Conservation (phyloP, 1,140 invertebrate genomes). For the Eupristina koningsbergeri region DNA sequence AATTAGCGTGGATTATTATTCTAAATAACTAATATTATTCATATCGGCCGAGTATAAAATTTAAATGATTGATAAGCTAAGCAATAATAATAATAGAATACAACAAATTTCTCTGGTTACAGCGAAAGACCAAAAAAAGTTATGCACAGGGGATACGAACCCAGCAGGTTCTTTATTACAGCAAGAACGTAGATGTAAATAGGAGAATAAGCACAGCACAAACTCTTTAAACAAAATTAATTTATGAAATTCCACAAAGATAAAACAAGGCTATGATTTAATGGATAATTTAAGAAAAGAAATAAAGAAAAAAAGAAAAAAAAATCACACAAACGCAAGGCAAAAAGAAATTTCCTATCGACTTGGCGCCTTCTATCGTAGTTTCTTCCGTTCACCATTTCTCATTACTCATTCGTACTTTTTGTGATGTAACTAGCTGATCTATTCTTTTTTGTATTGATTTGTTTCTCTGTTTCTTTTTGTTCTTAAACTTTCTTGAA, state of each 20-base stretch:
- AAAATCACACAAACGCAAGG: background rate
- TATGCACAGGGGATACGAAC: background rate
- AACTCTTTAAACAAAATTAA: conserved; percentile 24
- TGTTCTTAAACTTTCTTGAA: background rate
- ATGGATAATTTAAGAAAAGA: background rate
- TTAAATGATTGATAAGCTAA: background rate
- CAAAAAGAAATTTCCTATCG: background rate
- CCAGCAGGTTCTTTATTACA: conserved; percentile 1
- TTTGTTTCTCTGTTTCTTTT: background rate
- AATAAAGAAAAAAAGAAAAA: too few relatives aligned
- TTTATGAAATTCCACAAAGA: conserved; percentile 5
- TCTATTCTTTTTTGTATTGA: background rate
- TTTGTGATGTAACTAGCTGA: background rate
- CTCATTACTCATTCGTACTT: background rate
- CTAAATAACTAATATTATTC: background rate
- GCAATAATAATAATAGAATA: conserved; percentile 1
- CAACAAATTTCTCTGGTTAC: background rate
- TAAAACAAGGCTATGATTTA: conserved; percentile 3
- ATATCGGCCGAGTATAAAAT: background rate
- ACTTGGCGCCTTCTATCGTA: background rate
- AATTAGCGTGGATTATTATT: background rate
- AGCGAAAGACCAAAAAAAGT: background rate
- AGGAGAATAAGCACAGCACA: background rate
- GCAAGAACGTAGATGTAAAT: conserved; percentile 8
- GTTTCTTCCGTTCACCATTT: background rate